Base-by-base conservation (phyloP, 2,888 invertebrate species). In the Drosophila trichaetosa region DNA sequence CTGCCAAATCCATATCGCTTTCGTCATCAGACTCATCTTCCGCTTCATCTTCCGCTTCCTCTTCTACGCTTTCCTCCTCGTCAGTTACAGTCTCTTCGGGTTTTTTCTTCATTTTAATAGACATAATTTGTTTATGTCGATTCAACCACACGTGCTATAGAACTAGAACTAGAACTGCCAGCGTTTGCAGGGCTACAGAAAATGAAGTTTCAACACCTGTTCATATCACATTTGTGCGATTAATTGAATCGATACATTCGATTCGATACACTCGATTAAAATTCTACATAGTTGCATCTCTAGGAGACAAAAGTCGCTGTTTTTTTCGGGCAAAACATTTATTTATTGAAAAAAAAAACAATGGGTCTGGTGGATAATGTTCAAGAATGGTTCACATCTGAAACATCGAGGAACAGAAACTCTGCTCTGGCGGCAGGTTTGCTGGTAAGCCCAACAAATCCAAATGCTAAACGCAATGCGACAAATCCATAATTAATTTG, bases 351-450 rank as follows among this genome's bases (percentile, higher is more conserved):
- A 80, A 58, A 79, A 61, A 73, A 62, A 33, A 63, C 21, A 80
- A 95, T 95, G 95, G 93, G 95, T 83, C 95, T 96, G 90, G 94
- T 97, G 56, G 97, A 97, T 88, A 97, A 96, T 93, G 94, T 97
- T 90, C 96, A 96, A 1, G 94, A 95, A 21, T 97, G 97, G 93
- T 95, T 97, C 83, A 97, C 97, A 95, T 96, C 97, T 80, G 98
- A 98, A 90, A 95, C 96, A 80, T 96, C 97, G 21, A 94, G 98
- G 83, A 99, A 99, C 93, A 95, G 97, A 48, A 93, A 98, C 66
- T 96, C 97, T 6, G 96, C 99, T 2, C 95, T 99, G 85, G 93
- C 96, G 51, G 95, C 99, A 73, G 99, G 99, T 80, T 94, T 96
- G 80, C 94, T 99, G 95, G 99, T 99, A 94, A 94, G 94, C 60